Evolutionary conservation across 2,888 invertebrate genomes (phyloP).

Genomic region (Volucella bombylans): DNA sequence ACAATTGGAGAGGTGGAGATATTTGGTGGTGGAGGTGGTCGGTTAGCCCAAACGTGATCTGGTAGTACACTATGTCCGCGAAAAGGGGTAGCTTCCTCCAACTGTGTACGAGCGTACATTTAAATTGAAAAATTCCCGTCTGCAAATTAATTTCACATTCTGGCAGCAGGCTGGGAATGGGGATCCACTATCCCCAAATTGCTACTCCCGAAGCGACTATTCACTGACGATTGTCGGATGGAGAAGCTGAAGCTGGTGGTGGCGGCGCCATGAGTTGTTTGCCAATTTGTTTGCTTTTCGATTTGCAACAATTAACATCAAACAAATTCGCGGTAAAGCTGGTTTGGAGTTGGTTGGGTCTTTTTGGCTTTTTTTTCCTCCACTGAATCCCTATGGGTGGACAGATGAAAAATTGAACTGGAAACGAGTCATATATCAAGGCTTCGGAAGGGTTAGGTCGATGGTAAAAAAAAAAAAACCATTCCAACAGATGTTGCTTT

Average conservation of each 20-base stretch:
- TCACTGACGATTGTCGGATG: not conserved
- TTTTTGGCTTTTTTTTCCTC: not conserved
- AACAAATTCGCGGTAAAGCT: conserved; percentile 53
- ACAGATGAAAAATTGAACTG: conserved; percentile 28
- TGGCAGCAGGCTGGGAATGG: not conserved
- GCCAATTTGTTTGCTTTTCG: conserved; percentile 67
- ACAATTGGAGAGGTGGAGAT: conserved; percentile 1
- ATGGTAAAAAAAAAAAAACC: not conserved
- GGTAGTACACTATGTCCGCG: conserved; percentile 30
- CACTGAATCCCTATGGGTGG: not conserved
- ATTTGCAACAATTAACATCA: conserved; percentile 73
- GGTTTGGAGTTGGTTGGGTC: not conserved
- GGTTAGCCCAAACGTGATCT: conserved; percentile 56
- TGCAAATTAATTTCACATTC: conserved; percentile 71
- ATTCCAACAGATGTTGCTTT: conserved; percentile 19
- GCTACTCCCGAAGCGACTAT: conserved; percentile 37
- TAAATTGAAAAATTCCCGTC: conserved; percentile 73
- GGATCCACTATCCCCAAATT: conserved; percentile 13
- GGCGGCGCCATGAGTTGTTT: conserved; percentile 42
- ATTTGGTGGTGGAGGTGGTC: not conserved
- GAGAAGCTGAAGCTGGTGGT: not conserved
- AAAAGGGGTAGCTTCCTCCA: conserved; percentile 33
- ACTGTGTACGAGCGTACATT: conserved; percentile 26
- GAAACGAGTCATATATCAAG: conserved; percentile 24
- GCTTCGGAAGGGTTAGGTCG: conserved; percentile 13